A percentile compares a stretch with the other conserved stretches of the same genome.
phyloP scores from a whole-genome alignment of 2,888 invertebrate species.

The Rhabditoides inermis region DNA sequence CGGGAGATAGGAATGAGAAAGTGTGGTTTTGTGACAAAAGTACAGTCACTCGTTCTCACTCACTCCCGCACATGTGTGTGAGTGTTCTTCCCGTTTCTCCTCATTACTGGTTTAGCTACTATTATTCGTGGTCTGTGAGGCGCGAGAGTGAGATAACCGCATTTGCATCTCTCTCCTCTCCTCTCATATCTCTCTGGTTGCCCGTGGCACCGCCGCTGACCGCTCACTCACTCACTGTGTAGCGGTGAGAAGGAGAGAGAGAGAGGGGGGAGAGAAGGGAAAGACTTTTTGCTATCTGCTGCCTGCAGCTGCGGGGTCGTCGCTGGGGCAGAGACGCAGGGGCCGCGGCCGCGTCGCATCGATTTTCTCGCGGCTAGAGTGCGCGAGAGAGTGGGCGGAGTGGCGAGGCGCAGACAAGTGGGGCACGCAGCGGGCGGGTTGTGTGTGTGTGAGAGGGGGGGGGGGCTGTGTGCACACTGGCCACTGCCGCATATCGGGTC shows the following conservation, averaged over 20 bases:
- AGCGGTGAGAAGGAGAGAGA: background rate
- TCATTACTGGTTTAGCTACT: background rate
- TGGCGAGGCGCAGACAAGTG: slow-evolving; percentile 7
- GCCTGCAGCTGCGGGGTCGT: no score
- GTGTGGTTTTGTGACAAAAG: background rate
- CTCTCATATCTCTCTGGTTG: background rate
- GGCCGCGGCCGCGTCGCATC: slow-evolving; percentile 11
- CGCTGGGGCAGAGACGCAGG: background rate
- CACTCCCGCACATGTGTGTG: no score
- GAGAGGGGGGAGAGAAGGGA: background rate
- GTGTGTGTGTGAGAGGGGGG: background rate
- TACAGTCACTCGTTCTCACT: background rate
- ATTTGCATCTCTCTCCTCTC: background rate
- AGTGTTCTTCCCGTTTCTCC: background rate
- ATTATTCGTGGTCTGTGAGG: background rate
- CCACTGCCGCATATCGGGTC: slow-evolving; percentile 5
- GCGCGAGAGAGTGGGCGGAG: slow-evolving; percentile 7
- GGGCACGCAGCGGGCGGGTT: slow-evolving; percentile 7
- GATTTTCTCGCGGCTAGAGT: slow-evolving; percentile 5
- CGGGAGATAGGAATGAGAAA: background rate
- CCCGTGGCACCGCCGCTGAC: no score
- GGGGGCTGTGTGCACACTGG: background rate
- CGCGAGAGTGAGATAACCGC: background rate
- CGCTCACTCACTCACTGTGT: no score
- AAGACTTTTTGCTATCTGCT: background rate